A percentile compares a stretch with the other conserved stretches of the same genome.
These are phyloP conservation scores for Tenthredo amoena DNA, from an alignment of 2,888 invertebrate species.

Conservation along the genomic window DNA sequence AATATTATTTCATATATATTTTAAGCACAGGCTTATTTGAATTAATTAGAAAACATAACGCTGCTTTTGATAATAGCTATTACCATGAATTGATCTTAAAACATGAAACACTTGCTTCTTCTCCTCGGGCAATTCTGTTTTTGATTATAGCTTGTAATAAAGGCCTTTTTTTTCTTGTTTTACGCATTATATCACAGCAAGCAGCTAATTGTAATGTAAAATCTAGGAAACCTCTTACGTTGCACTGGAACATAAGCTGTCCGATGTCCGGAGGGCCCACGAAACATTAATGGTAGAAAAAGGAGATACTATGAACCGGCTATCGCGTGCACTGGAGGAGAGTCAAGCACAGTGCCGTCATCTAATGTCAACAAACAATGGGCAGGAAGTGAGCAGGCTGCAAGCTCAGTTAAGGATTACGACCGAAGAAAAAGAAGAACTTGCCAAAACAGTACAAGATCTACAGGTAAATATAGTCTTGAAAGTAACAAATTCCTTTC, in stretches of 20 bases:
- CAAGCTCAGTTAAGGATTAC: constrained; percentile 79
- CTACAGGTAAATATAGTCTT: constrained; percentile 63
- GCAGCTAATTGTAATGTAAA: constrained; percentile 4
- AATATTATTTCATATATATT: not conserved
- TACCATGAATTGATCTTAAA: not conserved
- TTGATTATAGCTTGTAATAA: not conserved
- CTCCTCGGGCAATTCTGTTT: not conserved
- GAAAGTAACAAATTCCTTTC: not conserved
- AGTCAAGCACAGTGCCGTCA: constrained; percentile 80
- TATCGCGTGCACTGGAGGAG: constrained; percentile 82
- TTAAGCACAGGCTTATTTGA: not conserved
- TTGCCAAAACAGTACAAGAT: constrained; percentile 70
- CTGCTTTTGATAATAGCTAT: not conserved
- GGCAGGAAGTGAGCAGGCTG: constrained; percentile 79
- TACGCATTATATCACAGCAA: not conserved
- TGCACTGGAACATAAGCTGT: constrained; percentile 70
- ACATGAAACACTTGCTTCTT: not conserved
- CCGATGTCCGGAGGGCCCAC: constrained; percentile 81
- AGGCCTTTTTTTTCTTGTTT: not conserved
- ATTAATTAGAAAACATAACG: not conserved
- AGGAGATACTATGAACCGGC: constrained; percentile 82
- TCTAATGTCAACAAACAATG: constrained; percentile 77
- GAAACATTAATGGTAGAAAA: constrained; percentile 83
- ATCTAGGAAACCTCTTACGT: constrained; percentile 69
- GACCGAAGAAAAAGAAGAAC: constrained; percentile 80